phyloP scores from a whole-genome alignment of 1,140 invertebrate species.

The Carposina sasakii region DNA sequence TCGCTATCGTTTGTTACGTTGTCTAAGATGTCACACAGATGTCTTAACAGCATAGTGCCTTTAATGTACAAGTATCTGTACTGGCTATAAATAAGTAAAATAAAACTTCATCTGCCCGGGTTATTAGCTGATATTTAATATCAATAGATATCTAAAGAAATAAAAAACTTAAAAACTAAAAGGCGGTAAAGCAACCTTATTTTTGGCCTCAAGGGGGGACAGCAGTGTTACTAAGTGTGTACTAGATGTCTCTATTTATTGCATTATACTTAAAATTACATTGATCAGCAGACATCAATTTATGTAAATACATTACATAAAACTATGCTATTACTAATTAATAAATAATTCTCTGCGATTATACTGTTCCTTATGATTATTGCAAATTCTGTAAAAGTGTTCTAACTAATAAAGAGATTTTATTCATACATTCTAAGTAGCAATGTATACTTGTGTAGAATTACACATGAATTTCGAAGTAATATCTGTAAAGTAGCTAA shows the following conservation, averaged over 20 bases:
- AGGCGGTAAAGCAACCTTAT: conserved; percentile 17
- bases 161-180: conserved; percentile 17
- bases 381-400: background rate
- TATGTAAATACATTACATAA: background rate
- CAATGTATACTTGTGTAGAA: no score
- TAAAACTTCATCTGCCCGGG: no score
- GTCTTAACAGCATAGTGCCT: no score
- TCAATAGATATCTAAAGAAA: conserved; percentile 6
- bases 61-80: no score
- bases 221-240: conserved; percentile 4
- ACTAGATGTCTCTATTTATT: conserved; percentile 6
- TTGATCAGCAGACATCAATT: background rate
- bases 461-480: no score
- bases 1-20: no score
- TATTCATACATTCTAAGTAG: no score
- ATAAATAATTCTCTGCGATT: background rate
- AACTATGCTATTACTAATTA: background rate
- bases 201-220: conserved; percentile 18
- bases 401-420: no score
- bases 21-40: no score
- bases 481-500: no score
- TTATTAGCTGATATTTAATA: conserved; percentile 14
- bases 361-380: background rate
- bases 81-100: no score
- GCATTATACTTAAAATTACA: background rate